phyloP scores from a whole-genome alignment of 2,888 invertebrate species.

The Orthonevra nobilis region DNA sequence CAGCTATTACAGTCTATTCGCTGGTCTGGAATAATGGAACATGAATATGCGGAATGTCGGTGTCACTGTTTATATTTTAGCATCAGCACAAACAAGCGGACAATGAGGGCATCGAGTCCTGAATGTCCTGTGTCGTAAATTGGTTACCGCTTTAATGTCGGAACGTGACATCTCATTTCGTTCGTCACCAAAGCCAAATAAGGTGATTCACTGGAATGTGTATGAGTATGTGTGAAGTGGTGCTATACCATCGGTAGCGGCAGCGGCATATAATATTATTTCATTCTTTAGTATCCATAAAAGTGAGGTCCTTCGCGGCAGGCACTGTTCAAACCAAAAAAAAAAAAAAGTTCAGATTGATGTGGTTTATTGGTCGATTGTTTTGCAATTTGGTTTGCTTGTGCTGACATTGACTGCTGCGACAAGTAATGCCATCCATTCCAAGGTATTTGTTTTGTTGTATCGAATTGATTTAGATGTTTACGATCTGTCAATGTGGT shows the following conservation, averaged over 20 bases:
- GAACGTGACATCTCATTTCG: constrained; percentile 21
- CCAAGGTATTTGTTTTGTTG: background rate
- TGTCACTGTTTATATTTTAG: background rate
- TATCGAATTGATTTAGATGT: constrained; percentile 28
- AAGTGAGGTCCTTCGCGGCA: background rate
- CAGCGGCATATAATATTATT: background rate
- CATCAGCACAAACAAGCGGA: background rate
- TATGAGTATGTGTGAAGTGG: no score
- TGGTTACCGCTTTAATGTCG: constrained; percentile 16
- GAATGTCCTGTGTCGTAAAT: constrained; percentile 5
- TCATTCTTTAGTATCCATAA: constrained; percentile 7
- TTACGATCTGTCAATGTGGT: no score
- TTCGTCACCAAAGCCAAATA: constrained; percentile 17
- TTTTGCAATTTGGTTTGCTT: background rate
- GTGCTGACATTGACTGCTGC: background rate
- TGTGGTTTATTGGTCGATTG: constrained; percentile 19
- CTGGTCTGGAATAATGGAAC: background rate
- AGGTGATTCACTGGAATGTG: no score
- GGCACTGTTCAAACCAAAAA: background rate
- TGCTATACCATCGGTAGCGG: background rate
- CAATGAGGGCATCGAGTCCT: background rate
- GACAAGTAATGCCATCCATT: background rate
- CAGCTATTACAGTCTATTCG: no score
- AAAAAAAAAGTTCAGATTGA: background rate
- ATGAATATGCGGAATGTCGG: constrained; percentile 1